These are phyloP conservation scores for Actinia tenebrosa DNA, from an alignment of 64 coral and sea anemone species.

Conservation along the genomic window DNA sequence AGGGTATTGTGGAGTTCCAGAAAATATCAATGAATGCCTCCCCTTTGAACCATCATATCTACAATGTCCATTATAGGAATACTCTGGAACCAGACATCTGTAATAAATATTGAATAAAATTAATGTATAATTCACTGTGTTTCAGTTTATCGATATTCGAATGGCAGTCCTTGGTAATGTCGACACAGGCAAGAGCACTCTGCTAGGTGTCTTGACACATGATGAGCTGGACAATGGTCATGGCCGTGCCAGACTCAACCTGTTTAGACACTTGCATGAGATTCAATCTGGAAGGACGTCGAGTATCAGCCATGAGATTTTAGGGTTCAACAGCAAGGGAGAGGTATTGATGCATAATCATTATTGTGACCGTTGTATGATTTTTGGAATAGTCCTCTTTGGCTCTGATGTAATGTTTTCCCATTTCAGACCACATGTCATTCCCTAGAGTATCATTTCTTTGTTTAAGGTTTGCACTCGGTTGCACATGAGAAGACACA, in stretches of 20 bases:
- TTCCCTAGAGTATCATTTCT: no score
- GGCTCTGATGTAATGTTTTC: no score
- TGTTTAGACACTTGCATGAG: constrained; percentile 95
- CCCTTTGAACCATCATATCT: no score
- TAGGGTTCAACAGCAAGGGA: constrained; percentile 92
- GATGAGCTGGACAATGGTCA: constrained; percentile 96
- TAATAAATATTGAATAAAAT: neutral
- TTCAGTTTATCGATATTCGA: constrained; percentile 90
- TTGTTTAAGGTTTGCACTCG: no score
- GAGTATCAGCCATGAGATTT: constrained; percentile 97
- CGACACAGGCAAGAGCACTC: constrained; percentile 92
- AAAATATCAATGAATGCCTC: no score
- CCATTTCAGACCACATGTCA: no score
- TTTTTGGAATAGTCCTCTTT: no score
- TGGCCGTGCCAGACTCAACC: constrained; percentile 85
- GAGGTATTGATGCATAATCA: constrained; percentile 45
- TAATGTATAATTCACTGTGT: neutral
- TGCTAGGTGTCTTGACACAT: constrained; percentile 89
- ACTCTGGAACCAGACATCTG: neutral
- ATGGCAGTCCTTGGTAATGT: constrained; percentile 96
- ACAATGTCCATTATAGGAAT: no score
- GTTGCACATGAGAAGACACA: no score
- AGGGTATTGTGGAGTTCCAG: neutral
- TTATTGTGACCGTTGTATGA: neutral
- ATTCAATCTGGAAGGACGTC: constrained; percentile 95